A percentile compares a stretch with the other conserved stretches of the same genome.
Evolutionary conservation across 2,113 vertebrate genomes (phyloP).

Genomic region (Campylorhamphus procurvoides): DNA sequence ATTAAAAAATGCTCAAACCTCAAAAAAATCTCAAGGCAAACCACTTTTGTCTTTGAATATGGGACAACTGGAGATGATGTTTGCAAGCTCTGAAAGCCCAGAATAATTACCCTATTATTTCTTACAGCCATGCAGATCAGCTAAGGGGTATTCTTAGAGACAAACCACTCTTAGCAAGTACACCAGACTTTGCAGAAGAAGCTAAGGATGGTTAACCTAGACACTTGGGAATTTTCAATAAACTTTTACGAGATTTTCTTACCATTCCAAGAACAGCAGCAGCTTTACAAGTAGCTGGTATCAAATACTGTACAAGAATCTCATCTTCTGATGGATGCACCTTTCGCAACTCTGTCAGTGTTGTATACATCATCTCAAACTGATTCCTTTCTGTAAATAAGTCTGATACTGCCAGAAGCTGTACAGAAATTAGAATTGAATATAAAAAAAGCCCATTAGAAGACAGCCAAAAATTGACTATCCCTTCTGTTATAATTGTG

Average conservation of each 20-base stretch:
- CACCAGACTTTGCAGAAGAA: neutral
- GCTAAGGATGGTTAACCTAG: neutral
- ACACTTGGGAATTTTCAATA: neutral
- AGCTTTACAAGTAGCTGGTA: constrained; percentile 96
- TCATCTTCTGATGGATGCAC: constrained; percentile 94
- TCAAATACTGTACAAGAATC: constrained; percentile 94
- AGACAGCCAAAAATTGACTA: neutral
- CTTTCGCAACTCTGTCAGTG: constrained; percentile 90
- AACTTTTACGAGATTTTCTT: constrained; percentile 42
- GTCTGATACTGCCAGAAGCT: constrained; percentile 97
- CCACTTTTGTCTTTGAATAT: neutral
- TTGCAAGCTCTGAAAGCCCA: neutral
- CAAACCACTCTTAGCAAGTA: neutral
- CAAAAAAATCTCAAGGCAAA: neutral
- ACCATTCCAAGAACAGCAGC: constrained; percentile 98
- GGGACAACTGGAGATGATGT: neutral
- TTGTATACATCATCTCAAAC: constrained; percentile 97
- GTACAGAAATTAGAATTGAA: neutral
- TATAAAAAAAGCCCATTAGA: neutral
- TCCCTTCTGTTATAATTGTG: neutral
- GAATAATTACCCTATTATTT: neutral
- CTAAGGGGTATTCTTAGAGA: neutral
- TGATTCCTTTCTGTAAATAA: constrained; percentile 97
- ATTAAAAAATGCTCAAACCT: neutral
- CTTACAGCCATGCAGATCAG: neutral